Conservation (phyloP, 2,888 invertebrate species). For the Cylindroiulus punctatus region DNA sequence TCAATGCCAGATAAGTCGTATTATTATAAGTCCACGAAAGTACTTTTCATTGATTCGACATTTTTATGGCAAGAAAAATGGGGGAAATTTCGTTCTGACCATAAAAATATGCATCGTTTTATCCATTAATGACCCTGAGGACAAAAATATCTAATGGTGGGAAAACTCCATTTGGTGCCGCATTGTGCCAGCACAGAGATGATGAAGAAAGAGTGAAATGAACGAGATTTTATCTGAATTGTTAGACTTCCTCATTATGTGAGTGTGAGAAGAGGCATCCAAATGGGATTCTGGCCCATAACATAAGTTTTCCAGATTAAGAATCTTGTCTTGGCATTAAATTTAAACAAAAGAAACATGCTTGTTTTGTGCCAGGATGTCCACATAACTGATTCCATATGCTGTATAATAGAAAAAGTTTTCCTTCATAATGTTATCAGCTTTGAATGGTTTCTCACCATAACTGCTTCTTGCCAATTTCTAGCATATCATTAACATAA, state of each 20-base stretch:
- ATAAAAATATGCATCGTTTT: slow-evolving; percentile 19
- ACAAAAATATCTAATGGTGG: neutral
- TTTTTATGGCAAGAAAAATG: neutral
- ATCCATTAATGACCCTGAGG: neutral
- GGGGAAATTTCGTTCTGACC: neutral
- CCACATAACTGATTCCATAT: neutral
- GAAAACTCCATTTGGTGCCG: slow-evolving; percentile 6
- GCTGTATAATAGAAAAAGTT: too few relatives aligned
- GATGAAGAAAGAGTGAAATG: neutral
- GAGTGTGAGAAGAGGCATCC: neutral
- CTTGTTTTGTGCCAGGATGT: neutral
- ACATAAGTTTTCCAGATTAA: neutral
- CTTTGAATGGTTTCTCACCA: too few relatives aligned
- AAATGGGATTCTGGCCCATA: neutral
- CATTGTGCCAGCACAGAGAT: neutral
- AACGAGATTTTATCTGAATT: neutral
- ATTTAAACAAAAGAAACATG: neutral
- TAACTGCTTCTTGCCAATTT: too few relatives aligned
- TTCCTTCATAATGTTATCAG: too few relatives aligned
- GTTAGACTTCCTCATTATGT: neutral
- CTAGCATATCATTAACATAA: too few relatives aligned
- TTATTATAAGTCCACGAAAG: neutral
- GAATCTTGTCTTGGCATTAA: neutral
- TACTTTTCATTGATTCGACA: slow-evolving; percentile 22
- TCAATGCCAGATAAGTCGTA: neutral